These are phyloP conservation scores for Merodon equestris DNA, from an alignment of 2,888 invertebrate genomes.

Conservation along the genomic window DNA sequence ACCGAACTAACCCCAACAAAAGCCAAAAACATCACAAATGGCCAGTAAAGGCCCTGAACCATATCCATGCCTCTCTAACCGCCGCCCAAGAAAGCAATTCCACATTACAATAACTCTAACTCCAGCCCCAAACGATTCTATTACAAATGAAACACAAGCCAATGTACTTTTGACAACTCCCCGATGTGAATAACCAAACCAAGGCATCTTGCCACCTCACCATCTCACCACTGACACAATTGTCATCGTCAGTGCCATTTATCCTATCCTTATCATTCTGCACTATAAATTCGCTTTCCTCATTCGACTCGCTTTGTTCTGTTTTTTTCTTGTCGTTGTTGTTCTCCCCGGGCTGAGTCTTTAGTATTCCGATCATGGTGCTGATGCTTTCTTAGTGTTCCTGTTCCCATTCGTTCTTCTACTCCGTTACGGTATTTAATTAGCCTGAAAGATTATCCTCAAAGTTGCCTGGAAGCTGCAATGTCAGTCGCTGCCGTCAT, in stretches of 20 bases:
- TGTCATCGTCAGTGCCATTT: constrained; percentile 16
- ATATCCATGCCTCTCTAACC: too few relatives aligned
- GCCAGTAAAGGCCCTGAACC: too few relatives aligned
- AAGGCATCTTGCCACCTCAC: background rate
- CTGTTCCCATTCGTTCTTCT: background rate
- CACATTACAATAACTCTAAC: too few relatives aligned
- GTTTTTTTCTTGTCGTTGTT: background rate
- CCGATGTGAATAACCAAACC: too few relatives aligned
- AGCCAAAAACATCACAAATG: too few relatives aligned
- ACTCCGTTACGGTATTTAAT: constrained; percentile 47
- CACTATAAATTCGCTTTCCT: constrained; percentile 59
- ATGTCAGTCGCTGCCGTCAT: constrained; percentile 37
- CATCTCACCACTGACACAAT: constrained; percentile 24
- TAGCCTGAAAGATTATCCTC: constrained; percentile 61
- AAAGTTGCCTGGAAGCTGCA: constrained; percentile 30
- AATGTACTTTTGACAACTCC: too few relatives aligned
- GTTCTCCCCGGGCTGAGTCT: background rate
- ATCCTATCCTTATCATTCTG: constrained; percentile 50
- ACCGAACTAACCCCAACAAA: too few relatives aligned
- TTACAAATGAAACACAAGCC: too few relatives aligned
- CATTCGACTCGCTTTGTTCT: constrained; percentile 40
- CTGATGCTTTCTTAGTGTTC: background rate
- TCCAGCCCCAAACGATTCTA: too few relatives aligned
- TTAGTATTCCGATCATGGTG: constrained; percentile 54
- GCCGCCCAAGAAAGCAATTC: too few relatives aligned